Conservation (phyloP, 2,888 invertebrate genomes). For the Drymonia ruficornis region DNA sequence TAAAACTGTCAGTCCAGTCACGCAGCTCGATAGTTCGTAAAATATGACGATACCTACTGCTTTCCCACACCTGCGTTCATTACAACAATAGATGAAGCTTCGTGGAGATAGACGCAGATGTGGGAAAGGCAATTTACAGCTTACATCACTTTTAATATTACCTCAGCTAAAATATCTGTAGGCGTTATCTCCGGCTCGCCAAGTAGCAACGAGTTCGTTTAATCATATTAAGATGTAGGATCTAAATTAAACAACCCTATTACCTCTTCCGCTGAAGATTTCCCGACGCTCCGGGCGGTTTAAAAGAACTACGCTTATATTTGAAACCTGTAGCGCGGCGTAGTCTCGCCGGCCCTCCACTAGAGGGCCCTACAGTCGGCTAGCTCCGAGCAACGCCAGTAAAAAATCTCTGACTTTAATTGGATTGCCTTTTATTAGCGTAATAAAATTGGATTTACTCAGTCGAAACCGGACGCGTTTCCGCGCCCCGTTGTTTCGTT, state of each 20-base stretch:
- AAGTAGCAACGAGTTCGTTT: constrained; percentile 6
- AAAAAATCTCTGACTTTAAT: constrained; percentile 77
- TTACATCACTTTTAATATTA: background rate
- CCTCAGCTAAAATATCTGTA: background rate
- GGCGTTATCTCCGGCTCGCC: background rate
- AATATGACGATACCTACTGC: too few relatives aligned
- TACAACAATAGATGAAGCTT: too few relatives aligned
- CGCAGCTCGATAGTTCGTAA: too few relatives aligned
- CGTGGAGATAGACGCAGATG: too few relatives aligned
- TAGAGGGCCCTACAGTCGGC: constrained; percentile 57
- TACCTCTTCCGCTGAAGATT: constrained; percentile 31
- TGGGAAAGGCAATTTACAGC: too few relatives aligned
- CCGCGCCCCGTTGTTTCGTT: constrained; percentile 57
- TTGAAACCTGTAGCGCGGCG: constrained; percentile 56
- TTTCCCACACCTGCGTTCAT: too few relatives aligned
- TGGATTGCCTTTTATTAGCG: constrained; percentile 82
- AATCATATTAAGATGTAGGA: constrained; percentile 36
- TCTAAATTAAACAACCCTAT: constrained; percentile 37
- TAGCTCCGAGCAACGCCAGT: constrained; percentile 55
- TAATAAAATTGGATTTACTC: constrained; percentile 80
- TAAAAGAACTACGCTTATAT: constrained; percentile 47
- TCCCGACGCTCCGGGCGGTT: constrained; percentile 10
- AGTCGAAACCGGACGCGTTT: constrained; percentile 59
- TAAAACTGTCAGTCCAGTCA: too few relatives aligned
- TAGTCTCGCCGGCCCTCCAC: constrained; percentile 48